These are phyloP conservation scores for Machimus rusticus DNA, from an alignment of 2,888 invertebrate genomes.

Conservation along the genomic window DNA sequence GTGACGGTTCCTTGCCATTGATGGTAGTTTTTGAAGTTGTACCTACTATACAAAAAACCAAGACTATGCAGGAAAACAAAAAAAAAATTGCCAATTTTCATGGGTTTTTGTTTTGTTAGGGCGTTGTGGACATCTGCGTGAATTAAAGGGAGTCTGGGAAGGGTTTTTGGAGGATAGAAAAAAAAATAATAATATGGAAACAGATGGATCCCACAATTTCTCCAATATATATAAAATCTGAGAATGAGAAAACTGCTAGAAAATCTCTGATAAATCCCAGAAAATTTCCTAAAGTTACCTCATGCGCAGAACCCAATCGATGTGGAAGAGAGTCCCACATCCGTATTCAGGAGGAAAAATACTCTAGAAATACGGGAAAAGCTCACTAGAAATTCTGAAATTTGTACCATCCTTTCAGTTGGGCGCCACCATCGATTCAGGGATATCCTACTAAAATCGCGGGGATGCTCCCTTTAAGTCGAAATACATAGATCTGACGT, in stretches of 20 bases:
- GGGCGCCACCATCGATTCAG: slow-evolving; percentile 23
- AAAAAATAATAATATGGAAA: neutral
- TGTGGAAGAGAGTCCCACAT: neutral
- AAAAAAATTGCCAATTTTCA: neutral
- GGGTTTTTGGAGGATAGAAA: neutral
- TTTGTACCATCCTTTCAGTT: neutral
- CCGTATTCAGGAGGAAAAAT: neutral
- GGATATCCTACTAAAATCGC: neutral
- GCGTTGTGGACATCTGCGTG: neutral
- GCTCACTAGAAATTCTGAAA: neutral
- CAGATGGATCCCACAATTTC: neutral
- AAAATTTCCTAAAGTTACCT: neutral
- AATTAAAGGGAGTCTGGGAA: neutral
- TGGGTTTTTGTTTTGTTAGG: neutral
- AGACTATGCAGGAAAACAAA: neutral
- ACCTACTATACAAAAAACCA: neutral
- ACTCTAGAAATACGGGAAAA: neutral
- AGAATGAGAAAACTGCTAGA: slow-evolving; percentile 4
- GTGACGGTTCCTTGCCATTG: neutral
- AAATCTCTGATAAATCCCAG: neutral
- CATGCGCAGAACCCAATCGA: slow-evolving; percentile 19
- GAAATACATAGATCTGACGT: slow-evolving; percentile 53
- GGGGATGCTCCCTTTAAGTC: slow-evolving; percentile 30
- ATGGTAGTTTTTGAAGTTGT: neutral
- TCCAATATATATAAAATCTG: neutral